These are phyloP conservation scores for Coracias cyanogaster DNA, from an alignment of 2,797 vertebrate genomes.

Conservation along the genomic window DNA sequence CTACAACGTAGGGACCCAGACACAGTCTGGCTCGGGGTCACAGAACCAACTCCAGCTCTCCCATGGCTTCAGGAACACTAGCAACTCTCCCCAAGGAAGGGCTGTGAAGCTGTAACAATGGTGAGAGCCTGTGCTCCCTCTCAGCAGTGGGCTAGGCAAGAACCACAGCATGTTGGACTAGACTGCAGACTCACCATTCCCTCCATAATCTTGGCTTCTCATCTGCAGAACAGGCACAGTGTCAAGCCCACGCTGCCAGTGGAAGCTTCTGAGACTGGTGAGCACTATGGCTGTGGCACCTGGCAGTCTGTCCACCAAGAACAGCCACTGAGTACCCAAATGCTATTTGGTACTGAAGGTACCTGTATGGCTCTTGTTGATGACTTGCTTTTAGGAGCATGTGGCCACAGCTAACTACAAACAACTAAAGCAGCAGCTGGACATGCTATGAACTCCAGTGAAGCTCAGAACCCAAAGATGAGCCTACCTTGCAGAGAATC, in stretches of 20 bases:
- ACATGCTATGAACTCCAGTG: background rate
- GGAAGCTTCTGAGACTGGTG: accelerated
- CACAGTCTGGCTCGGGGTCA: accelerated
- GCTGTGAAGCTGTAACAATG: accelerated
- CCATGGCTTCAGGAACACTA: background rate
- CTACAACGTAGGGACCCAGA: background rate
- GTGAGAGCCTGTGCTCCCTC: background rate
- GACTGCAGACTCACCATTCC: background rate
- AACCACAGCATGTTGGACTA: background rate
- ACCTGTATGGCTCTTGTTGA: background rate
- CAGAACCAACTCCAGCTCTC: background rate
- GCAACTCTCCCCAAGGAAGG: background rate
- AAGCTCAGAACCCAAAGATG: background rate
- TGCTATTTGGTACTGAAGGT: accelerated
- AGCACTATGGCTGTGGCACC: accelerated
- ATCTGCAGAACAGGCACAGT: background rate
- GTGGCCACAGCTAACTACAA: background rate
- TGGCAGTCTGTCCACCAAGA: background rate
- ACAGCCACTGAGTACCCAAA: background rate
- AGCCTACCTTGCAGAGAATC: background rate
- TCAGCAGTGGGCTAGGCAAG: accelerated
- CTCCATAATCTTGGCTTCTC: background rate
- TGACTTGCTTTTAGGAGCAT: background rate
- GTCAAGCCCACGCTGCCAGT: background rate
- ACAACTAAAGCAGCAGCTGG: background rate